Evolutionary conservation across 2,113 vertebrate species (phyloP).

Genomic region (Osmerus mordax): DNA sequence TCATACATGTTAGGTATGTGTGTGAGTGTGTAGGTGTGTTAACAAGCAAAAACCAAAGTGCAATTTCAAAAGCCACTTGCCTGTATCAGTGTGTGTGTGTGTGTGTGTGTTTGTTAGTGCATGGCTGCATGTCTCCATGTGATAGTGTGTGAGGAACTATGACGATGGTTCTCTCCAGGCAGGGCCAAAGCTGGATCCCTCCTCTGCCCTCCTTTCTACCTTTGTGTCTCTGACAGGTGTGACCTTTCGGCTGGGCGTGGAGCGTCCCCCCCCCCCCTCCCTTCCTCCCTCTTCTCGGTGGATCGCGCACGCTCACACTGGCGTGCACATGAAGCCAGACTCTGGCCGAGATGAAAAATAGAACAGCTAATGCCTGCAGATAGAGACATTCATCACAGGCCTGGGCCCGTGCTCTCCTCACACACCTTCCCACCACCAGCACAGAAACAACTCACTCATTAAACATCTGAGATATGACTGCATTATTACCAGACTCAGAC

Average conservation of each 20-base stretch:
- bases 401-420: constrained; percentile 45
- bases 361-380: constrained; percentile 74
- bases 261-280: constrained; percentile 19
- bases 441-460: constrained; percentile 38
- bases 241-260: constrained; percentile 67
- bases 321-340: constrained; percentile 49
- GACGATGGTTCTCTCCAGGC: constrained; percentile 34
- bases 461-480: no score
- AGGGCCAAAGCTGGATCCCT: constrained; percentile 32
- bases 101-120: constrained; percentile 4
- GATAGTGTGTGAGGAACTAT: constrained; percentile 22
- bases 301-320: constrained; percentile 48
- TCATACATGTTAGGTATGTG: neutral
- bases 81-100: constrained; percentile 1
- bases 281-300: constrained; percentile 52
- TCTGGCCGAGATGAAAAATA: constrained; percentile 73
- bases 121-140: constrained; percentile 17
- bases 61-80: neutral
- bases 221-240: constrained; percentile 62
- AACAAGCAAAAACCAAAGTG: no score
- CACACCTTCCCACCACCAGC: constrained; percentile 42
- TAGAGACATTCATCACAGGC: constrained; percentile 75
- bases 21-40: constrained; percentile 17
- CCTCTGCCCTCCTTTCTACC: constrained; percentile 29
- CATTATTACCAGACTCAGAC: no score